These are phyloP conservation scores for Sebastes kiyomatsui DNA, from an alignment of 2,797 vertebrate genomes.

Conservation along the genomic window DNA sequence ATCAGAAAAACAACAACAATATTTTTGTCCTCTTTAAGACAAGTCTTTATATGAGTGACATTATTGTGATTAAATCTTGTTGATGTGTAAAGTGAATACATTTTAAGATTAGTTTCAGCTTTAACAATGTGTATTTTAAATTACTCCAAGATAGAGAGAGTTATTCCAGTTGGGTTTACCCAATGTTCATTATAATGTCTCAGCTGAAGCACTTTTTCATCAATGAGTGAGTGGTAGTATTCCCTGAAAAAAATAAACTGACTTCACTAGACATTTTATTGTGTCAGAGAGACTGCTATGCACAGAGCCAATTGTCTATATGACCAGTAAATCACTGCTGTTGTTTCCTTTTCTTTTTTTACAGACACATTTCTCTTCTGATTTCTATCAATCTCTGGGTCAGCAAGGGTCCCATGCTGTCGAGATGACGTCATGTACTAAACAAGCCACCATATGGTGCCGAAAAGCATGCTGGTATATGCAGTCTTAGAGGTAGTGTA, in stretches of 20 bases:
- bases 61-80: background rate
- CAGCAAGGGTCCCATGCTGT: slow-evolving; percentile 74
- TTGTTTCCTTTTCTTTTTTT: no score
- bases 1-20: background rate
- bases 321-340: no score
- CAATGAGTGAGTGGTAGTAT: background rate
- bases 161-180: background rate
- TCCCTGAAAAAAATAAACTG: background rate
- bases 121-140: background rate
- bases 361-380: background rate
- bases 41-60: background rate
- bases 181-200: background rate
- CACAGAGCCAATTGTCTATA: slow-evolving; percentile 31
- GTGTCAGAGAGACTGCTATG: slow-evolving; percentile 7
- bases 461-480: slow-evolving; percentile 57
- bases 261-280: background rate
- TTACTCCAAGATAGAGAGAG: background rate
- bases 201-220: background rate
- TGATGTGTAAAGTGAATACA: background rate
- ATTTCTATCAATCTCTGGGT: slow-evolving; percentile 40
- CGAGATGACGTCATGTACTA: slow-evolving; percentile 40
- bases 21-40: background rate
- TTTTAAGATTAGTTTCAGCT: background rate
- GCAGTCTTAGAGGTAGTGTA: slow-evolving; percentile 21
- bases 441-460: slow-evolving; percentile 42